These are phyloP conservation scores for Dasyornis broadbenti DNA, from an alignment of 2,113 vertebrate genomes.

Conservation along the genomic window DNA sequence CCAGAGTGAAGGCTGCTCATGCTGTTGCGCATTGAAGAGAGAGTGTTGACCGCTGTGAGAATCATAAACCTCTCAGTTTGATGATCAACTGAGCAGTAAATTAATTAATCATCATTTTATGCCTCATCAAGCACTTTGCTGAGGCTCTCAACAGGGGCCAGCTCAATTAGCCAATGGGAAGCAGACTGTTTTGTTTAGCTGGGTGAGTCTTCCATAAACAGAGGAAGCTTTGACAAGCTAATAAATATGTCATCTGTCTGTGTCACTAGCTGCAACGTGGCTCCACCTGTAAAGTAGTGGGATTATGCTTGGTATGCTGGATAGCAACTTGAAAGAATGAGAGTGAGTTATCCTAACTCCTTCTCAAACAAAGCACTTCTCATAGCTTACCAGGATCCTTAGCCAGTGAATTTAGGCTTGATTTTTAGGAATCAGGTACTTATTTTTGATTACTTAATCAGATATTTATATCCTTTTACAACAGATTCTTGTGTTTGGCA, in stretches of 20 bases:
- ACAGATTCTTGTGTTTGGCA: not conserved
- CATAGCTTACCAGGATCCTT: not conserved
- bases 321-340: slow-evolving; percentile 61
- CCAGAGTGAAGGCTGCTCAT: slow-evolving; percentile 68
- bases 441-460: not conserved
- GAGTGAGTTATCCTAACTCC: not conserved
- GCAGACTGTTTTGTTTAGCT: slow-evolving; percentile 92
- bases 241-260: slow-evolving; percentile 96
- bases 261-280: slow-evolving; percentile 81
- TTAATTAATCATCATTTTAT: slow-evolving; percentile 99
- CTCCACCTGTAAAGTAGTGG: slow-evolving; percentile 82
- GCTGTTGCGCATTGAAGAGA: slow-evolving; percentile 68
- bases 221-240: slow-evolving; percentile 87
- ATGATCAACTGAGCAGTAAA: slow-evolving; percentile 98
- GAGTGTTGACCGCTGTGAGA: slow-evolving; percentile 91
- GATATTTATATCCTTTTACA: not conserved
- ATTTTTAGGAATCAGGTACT: not conserved
- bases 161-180: slow-evolving; percentile 87
- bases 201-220: slow-evolving; percentile 85
- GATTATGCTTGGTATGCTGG: slow-evolving; percentile 72
- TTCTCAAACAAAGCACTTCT: slow-evolving; percentile 27
- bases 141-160: slow-evolving; percentile 80
- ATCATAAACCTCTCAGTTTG: slow-evolving; percentile 94
- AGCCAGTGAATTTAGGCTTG: not conserved
- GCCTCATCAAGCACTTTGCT: slow-evolving; percentile 98